A percentile compares a stretch with the other conserved stretches of the same genome.
Evolutionary conservation across 2,888 invertebrate species (phyloP).

Genomic region (Drosophila quasianomalipes): DNA sequence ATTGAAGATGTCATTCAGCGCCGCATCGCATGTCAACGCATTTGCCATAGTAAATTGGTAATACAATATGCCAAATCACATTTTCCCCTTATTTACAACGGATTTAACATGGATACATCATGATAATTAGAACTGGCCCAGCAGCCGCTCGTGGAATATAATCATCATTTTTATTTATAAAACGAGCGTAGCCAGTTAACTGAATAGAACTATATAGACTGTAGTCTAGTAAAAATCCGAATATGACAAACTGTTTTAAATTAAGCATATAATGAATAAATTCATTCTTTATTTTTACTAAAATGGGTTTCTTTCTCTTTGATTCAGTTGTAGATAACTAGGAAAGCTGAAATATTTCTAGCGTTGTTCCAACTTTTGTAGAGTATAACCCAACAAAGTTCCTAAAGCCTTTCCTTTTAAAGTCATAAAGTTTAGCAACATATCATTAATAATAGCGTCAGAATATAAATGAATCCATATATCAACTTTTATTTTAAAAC

Average conservation of each 20-base stretch:
- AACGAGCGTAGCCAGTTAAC: background rate
- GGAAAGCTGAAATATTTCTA: background rate
- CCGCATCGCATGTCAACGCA: conserved; percentile 37
- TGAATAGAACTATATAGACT: background rate
- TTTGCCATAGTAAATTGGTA: conserved; percentile 69
- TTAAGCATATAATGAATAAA: background rate
- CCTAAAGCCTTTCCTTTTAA: background rate
- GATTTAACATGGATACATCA: conserved; percentile 2
- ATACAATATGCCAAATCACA: conserved; percentile 46
- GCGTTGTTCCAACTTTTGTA: no score
- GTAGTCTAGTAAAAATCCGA: background rate
- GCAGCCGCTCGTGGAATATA: conserved; percentile 30
- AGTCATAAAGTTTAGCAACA: background rate
- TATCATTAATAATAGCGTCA: background rate
- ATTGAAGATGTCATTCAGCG: conserved; percentile 15
- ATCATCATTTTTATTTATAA: conserved; percentile 4
- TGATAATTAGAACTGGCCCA: background rate
- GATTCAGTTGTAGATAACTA: background rate
- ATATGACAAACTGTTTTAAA: background rate
- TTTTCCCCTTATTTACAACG: background rate
- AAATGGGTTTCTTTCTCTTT: background rate
- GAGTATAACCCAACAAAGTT: no score
- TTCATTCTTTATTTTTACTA: no score
- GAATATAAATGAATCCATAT: background rate
- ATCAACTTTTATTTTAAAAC: background rate